Base-by-base conservation (phyloP, 2,797 vertebrate genomes). In the Galaxias olidus region DNA sequence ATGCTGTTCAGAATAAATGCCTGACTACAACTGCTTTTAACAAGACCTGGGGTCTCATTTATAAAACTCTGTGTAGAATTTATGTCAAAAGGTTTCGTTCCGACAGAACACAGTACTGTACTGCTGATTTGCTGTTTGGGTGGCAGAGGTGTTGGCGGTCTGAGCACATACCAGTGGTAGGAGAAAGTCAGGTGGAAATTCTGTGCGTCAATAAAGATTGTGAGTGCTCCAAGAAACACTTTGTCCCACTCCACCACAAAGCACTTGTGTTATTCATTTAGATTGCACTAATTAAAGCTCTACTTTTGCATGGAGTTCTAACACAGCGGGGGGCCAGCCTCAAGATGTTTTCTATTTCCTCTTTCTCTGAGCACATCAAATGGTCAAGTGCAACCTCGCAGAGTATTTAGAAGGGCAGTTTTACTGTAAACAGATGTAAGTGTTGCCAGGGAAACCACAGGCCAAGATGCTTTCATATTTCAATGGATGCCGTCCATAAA, bases 211-310 rank as follows among this genome's bases (percentile, higher is more conserved):
- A 80, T 83, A 77, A 77, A 76, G 75, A 43, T 9, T n/a, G 66
- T 68, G 80, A 88, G 69, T 76, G 66, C 74, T 85, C 64, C 14
- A 61, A 78, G 72, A 74, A 80, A 82, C 55, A 56, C 70, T 59
- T 54, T 47, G 65, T 18, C 15, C 64, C 66, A 77, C 52, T 77
- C 66, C 61, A 63, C 60, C 49, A 62, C 69, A 68, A 79, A 80
- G 72, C 74, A 66, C 59, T 19, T 71, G 74, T 86, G 78, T 82
- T 88, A 88, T 89, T 83, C 85, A 69, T 43, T 9, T 57, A 70
- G 73, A 88, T 69, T 83, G 75, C 57, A 59, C 78, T 66, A 85
- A 79, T 69, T 84, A 81, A 70, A 63, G 49, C 52, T 48, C 59
- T 51, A 57, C 66, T 71, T 63, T 82, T 84, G 78, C 65, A 72